phyloP scores from a whole-genome alignment of 2,888 invertebrate species.

The Hypolimnas misippus region DNA sequence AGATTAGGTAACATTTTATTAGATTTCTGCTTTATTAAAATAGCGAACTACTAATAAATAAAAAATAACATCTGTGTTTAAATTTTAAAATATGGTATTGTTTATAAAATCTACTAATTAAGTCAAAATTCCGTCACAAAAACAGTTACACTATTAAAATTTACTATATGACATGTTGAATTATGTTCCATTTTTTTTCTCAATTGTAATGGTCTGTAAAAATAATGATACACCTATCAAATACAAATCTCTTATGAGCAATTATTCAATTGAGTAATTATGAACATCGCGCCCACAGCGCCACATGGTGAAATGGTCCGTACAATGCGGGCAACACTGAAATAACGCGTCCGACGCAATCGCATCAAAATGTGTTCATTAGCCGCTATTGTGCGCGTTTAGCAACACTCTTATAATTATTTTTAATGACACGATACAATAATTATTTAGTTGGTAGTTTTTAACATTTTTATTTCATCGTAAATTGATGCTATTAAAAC shows the following conservation, averaged over 20 bases:
- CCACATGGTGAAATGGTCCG: constrained; percentile 28
- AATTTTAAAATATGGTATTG: no score
- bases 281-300: constrained; percentile 11
- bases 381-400: constrained; percentile 33
- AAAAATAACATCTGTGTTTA: no score
- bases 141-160: no score
- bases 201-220: neutral
- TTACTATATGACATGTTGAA: no score
- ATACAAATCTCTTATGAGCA: neutral
- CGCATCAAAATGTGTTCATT: constrained; percentile 37
- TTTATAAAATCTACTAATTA: no score
- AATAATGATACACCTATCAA: neutral
- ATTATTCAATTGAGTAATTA: constrained; percentile 22
- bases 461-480: neutral
- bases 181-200: no score
- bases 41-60: no score
- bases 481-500: constrained; percentile 8
- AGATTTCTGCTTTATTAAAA: no score
- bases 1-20: no score
- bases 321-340: constrained; percentile 17
- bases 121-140: no score
- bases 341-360: constrained; percentile 30
- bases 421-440: constrained; percentile 29
- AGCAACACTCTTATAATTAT: constrained; percentile 30
- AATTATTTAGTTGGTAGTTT: constrained; percentile 16